Conservation (phyloP, 30 jellyfish, hydroid and myxozoan genomes). For the Morbakka virulenta region DNA sequence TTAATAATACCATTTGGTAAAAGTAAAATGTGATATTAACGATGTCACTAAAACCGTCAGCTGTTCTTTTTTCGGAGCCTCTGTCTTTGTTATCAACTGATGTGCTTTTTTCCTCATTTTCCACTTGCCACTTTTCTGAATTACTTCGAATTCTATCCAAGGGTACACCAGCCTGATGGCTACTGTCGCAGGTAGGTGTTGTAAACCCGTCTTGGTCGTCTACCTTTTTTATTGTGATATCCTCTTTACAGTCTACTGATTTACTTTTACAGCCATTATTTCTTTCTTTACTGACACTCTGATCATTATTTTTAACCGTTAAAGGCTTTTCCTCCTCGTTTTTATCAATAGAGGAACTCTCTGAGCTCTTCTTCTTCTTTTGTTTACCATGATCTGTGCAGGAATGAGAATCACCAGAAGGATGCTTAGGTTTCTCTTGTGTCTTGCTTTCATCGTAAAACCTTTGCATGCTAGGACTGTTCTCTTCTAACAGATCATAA, state of each 20-base stretch:
- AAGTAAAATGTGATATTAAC: conserved; percentile 70
- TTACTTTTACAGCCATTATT: not conserved
- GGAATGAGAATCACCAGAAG: not conserved
- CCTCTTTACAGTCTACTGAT: not conserved
- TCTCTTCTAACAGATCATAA: not conserved
- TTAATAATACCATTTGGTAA: conserved; percentile 79
- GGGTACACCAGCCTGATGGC: no score
- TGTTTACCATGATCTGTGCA: not conserved
- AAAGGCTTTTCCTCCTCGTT: not conserved
- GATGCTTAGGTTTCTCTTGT: no score
- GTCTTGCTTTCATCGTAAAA: no score
- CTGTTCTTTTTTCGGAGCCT: conserved; percentile 14
- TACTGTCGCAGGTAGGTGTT: no score
- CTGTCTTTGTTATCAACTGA: not conserved
- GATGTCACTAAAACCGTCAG: conserved; percentile 75
- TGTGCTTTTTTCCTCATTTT: not conserved
- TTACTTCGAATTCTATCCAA: no score
- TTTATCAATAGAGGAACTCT: not conserved
- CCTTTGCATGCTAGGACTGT: no score
- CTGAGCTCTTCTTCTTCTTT: not conserved
- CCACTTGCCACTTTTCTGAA: not conserved
- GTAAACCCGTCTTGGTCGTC: no score
- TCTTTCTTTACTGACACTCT: not conserved
- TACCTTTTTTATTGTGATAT: no score
- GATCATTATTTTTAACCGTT: not conserved